phyloP scores from a whole-genome alignment of 1,140 invertebrate species.

The Drosophila setifemur region DNA sequence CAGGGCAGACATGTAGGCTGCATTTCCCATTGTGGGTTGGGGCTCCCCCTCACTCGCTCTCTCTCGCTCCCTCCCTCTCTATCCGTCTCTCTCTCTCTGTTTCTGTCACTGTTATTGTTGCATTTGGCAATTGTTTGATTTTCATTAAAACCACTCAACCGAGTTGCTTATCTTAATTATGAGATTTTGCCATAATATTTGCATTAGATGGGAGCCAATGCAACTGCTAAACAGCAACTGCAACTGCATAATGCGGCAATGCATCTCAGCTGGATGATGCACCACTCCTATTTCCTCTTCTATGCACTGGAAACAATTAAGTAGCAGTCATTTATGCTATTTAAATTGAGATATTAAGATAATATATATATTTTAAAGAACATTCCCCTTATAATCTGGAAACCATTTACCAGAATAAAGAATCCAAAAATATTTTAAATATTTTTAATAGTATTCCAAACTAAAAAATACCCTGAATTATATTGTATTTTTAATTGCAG shows the following conservation, averaged over 20 bases:
- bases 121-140: slow-evolving; percentile 62
- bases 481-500: background rate
- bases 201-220: slow-evolving; percentile 44
- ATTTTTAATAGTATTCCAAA: no score
- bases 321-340: background rate
- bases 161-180: slow-evolving; percentile 75
- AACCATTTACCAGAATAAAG: no score
- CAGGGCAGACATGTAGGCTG: slow-evolving; percentile 1
- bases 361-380: no score
- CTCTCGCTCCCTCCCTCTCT: background rate
- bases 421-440: background rate
- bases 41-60: background rate
- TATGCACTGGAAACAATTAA: background rate
- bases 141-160: slow-evolving; percentile 72
- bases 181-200: slow-evolving; percentile 74
- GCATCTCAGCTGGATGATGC: slow-evolving; percentile 1
- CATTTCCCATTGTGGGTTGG: background rate
- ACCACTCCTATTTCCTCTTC: background rate
- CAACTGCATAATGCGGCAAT: slow-evolving; percentile 37
- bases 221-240: slow-evolving; percentile 38
- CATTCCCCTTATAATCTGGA: no score
- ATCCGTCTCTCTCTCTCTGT: background rate
- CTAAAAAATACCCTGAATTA: no score
- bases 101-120: slow-evolving; percentile 32
- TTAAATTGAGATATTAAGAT: no score